Evolutionary conservation across 37 sponge, comb jelly and placozoan genomes (phyloP), one percentile per base, ranked within the genome.

Genomic region (Crambe crambe): DNA sequence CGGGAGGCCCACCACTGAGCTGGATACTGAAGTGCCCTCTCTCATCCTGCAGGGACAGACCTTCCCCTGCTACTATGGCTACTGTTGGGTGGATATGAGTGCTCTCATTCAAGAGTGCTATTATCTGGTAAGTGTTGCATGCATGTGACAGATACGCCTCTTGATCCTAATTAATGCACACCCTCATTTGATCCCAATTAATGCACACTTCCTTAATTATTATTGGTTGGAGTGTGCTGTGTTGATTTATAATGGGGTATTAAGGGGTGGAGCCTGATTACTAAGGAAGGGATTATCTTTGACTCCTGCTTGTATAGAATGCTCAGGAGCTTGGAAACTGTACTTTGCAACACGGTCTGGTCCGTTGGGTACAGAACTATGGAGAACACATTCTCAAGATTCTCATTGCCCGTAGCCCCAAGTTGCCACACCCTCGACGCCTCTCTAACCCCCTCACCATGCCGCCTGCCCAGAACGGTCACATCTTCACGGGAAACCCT

Each of bases 71-170:
- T 31, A 22, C 37, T 63, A 81, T 37, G 93, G 93, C 4, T 81
- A 88, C 61, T 85, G 88, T 61, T 93, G 94, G 94, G 84, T 86
- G 43, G 90, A 93, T 65, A 66, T 93, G 68, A 77, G 82, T 51
- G 65, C 47, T 9, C 84, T 93, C 47, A 77, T 80, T 6, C 44
- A 77, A 36, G 85, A 87, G 80, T 92, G 89, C 54, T 71, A 59
- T 41, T 21, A 41, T 26, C 63, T 78, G 61, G 77, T 85, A 42
- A 32, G 77, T 59, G 42, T 31, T 10, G 59, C 25, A 26, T 58
- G 59, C 23, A 20, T 62, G 36, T 32, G 68, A 18, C 32, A 32
- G 2, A 9, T 37, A 29, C 8, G 30, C 8, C 25, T 9, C 64
- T 29, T n/a, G n/a, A n/a, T n/a, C n/a, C n/a, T n/a, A n/a, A n/a